Percentiles rank a stretch among this genome's conserved stretches.
Conservation (phyloP, 2,888 invertebrate genomes). For the Exocentrus adspersus region DNA sequence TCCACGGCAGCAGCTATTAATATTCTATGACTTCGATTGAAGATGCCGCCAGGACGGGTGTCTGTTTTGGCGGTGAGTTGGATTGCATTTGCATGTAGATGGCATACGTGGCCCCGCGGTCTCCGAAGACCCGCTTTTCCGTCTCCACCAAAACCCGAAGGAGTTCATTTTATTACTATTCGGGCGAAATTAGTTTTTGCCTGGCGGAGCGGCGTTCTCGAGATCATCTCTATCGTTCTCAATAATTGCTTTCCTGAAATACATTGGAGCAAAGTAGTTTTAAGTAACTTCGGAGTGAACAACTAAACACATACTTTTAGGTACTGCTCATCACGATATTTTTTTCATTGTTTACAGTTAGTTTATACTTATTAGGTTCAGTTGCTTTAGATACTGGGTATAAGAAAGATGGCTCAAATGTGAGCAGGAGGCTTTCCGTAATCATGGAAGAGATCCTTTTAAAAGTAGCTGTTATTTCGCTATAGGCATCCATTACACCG, state of each 20-base stretch:
- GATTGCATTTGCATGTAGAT: constrained; percentile 63
- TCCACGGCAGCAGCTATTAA: constrained; percentile 49
- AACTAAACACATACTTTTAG: too few relatives aligned
- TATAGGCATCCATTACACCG: background rate
- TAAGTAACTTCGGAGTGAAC: too few relatives aligned
- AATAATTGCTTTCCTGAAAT: too few relatives aligned
- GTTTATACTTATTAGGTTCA: too few relatives aligned
- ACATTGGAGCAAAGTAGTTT: too few relatives aligned
- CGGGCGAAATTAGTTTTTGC: background rate
- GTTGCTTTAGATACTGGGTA: too few relatives aligned
- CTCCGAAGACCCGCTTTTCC: constrained; percentile 35
- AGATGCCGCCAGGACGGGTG: constrained; percentile 47
- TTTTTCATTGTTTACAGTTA: too few relatives aligned
- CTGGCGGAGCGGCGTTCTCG: background rate
- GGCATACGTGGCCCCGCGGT: constrained; percentile 45
- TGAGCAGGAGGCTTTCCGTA: too few relatives aligned
- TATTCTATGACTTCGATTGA: constrained; percentile 55
- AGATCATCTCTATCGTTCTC: background rate
- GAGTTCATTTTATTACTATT: constrained; percentile 20
- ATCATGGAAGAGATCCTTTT: background rate
- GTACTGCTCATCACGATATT: too few relatives aligned
- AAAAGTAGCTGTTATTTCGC: background rate
- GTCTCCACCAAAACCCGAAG: constrained; percentile 25
- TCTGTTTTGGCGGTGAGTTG: constrained; percentile 57
- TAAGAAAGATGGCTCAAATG: too few relatives aligned